Percentiles rank a stretch among this genome's conserved stretches.
Conservation (phyloP, 1,140 invertebrate species). For the Ostrea denselamellosa region DNA sequence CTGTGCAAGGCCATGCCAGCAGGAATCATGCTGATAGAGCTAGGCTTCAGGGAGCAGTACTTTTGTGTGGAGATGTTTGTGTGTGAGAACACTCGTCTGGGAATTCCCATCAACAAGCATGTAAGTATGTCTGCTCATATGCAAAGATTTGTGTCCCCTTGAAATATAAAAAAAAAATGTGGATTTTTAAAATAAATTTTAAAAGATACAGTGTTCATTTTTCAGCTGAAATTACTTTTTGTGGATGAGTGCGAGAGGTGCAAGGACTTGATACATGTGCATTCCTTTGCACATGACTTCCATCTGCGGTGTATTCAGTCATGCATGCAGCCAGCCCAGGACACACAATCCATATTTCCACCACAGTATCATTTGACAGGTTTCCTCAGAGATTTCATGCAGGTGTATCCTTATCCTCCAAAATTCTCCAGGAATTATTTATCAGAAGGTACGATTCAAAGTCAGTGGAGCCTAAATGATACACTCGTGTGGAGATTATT, state of each 20-base stretch:
- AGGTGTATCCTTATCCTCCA: constrained; percentile 91
- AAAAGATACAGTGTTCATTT: not conserved
- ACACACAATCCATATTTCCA: constrained; percentile 81
- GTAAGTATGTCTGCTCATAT: constrained; percentile 52
- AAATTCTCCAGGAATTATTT: constrained; percentile 90
- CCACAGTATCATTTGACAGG: constrained; percentile 87
- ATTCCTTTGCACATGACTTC: constrained; percentile 94
- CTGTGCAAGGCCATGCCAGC: constrained; percentile 85
- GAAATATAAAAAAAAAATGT: not conserved
- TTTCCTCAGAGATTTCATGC: constrained; percentile 90
- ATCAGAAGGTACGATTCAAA: constrained; percentile 82
- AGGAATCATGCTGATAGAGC: constrained; percentile 84
- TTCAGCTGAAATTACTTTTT: constrained; percentile 78
- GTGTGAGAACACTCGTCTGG: constrained; percentile 83
- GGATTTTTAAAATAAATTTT: not conserved
- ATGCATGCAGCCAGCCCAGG: constrained; percentile 83
- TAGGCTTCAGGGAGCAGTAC: constrained; percentile 87
- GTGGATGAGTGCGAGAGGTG: constrained; percentile 89
- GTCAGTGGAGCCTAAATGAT: too few relatives aligned
- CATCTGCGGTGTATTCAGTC: constrained; percentile 87
- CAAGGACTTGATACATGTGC: constrained; percentile 87
- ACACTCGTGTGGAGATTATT: too few relatives aligned
- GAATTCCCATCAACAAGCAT: constrained; percentile 75
- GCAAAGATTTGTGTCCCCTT: not conserved
- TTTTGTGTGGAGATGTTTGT: constrained; percentile 87